phyloP scores from a whole-genome alignment of 2,113 vertebrate genomes.

The Grantiella picta region DNA sequence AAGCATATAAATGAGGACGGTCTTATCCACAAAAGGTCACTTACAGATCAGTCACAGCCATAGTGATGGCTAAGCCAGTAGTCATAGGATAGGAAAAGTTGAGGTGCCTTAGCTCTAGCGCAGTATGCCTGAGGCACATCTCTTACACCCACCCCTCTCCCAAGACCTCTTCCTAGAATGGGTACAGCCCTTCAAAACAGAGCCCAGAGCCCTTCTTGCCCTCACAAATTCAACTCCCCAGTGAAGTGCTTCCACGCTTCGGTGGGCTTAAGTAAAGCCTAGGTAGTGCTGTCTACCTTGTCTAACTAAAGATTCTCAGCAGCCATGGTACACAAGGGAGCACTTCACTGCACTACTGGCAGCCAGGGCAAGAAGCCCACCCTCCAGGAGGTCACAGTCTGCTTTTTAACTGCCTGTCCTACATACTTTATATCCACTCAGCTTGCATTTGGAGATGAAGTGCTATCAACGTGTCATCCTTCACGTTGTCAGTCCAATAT shows the following conservation, averaged over 20 bases:
- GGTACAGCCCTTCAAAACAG: background rate
- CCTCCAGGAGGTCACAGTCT: background rate
- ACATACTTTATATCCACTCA: background rate
- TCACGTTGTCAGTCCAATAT: background rate
- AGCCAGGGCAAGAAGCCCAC: background rate
- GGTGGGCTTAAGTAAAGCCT: background rate
- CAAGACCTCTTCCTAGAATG: background rate
- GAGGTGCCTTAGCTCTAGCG: background rate
- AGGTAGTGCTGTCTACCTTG: background rate
- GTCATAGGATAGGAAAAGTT: background rate
- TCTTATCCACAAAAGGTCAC: background rate
- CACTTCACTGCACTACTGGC: background rate
- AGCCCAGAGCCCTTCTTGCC: background rate
- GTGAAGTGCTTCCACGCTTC: background rate
- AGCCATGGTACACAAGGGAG: background rate
- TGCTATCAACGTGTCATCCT: background rate
- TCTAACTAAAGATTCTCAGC: background rate
- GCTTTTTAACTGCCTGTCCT: background rate
- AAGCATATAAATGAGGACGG: background rate
- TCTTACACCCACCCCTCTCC: too few relatives aligned
- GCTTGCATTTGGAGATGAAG: background rate
- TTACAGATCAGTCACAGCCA: background rate
- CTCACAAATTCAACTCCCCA: background rate
- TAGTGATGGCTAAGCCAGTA: background rate
- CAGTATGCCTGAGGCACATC: fast-evolving